Evolutionary conservation across 2,797 vertebrate genomes (phyloP).

Genomic region (Tragelaphus eurycerus): DNA sequence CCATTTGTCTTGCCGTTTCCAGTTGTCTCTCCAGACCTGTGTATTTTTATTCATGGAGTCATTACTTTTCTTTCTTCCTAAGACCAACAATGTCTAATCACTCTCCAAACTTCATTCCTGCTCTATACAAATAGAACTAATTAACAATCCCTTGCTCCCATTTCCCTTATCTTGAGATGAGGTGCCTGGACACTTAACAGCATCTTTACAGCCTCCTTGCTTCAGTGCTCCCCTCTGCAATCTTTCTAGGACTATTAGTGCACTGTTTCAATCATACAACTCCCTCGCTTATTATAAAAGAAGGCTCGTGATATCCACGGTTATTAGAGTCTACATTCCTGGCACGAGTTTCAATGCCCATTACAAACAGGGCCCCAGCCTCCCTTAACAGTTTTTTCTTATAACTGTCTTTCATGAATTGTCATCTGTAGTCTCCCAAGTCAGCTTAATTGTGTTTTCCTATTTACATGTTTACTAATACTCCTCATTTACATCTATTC

Average conservation of each 20-base stretch:
- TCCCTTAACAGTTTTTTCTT: slow-evolving; percentile 22
- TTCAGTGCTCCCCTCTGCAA: neutral
- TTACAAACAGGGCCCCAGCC: neutral
- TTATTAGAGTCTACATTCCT: slow-evolving; percentile 18
- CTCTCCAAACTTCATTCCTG: neutral
- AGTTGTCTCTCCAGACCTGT: neutral
- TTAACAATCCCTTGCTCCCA: neutral
- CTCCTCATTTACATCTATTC: slow-evolving; percentile 19
- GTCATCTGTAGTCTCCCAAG: neutral
- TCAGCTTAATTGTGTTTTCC: neutral
- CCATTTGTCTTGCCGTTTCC: neutral
- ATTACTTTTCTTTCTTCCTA: neutral
- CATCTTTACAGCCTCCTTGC: neutral
- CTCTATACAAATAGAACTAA: slow-evolving; percentile 8
- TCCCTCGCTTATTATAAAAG: neutral
- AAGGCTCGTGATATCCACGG: neutral
- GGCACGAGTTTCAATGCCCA: neutral
- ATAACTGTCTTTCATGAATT: neutral
- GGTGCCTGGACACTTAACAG: neutral
- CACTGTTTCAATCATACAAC: neutral
- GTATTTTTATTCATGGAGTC: neutral
- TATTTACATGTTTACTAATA: slow-evolving; percentile 19
- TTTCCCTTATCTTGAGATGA: neutral
- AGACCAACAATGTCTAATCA: neutral
- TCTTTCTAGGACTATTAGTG: neutral